Evolutionary conservation across 2,797 vertebrate species (phyloP).

Genomic region (Helarctos malayanus): DNA sequence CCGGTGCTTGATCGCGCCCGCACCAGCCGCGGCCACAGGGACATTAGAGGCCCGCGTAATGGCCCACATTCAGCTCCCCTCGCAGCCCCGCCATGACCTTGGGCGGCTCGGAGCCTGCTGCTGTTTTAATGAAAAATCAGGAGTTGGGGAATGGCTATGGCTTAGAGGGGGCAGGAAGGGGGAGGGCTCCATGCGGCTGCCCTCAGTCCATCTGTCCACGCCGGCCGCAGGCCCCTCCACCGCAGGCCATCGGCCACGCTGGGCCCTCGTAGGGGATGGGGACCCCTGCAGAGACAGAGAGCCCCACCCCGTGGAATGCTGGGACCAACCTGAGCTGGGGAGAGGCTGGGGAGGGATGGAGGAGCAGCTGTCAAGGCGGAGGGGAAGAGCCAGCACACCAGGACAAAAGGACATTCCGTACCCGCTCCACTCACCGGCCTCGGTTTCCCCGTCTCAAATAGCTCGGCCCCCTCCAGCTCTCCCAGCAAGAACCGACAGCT

Average conservation of each 20-base stretch:
- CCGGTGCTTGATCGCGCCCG: slow-evolving; percentile 83
- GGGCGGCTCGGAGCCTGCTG: slow-evolving; percentile 72
- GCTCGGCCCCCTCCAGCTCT: accelerated
- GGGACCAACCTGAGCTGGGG: not conserved
- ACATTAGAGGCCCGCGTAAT: slow-evolving; percentile 84
- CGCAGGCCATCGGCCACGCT: accelerated
- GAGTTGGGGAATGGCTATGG: slow-evolving; percentile 69
- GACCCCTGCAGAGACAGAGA: not conserved
- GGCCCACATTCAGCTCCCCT: slow-evolving; percentile 84
- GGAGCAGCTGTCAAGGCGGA: not conserved
- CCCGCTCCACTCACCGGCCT: not conserved
- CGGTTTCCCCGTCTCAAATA: accelerated
- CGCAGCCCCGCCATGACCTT: slow-evolving; percentile 86
- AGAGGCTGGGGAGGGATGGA: accelerated
- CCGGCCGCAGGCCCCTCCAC: not conserved
- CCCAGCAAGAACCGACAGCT: not conserved
- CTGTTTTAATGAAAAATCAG: slow-evolving; percentile 87
- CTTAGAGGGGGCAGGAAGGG: not conserved
- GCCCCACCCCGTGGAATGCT: not conserved
- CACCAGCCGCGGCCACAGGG: slow-evolving; percentile 68
- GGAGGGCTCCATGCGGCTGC: accelerated
- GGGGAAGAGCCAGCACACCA: accelerated
- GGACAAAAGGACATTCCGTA: accelerated
- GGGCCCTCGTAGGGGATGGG: not conserved
- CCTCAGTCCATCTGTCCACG: accelerated